Base-by-base conservation (phyloP, 2,113 vertebrate species). In the Rhadina sibilatrix region DNA sequence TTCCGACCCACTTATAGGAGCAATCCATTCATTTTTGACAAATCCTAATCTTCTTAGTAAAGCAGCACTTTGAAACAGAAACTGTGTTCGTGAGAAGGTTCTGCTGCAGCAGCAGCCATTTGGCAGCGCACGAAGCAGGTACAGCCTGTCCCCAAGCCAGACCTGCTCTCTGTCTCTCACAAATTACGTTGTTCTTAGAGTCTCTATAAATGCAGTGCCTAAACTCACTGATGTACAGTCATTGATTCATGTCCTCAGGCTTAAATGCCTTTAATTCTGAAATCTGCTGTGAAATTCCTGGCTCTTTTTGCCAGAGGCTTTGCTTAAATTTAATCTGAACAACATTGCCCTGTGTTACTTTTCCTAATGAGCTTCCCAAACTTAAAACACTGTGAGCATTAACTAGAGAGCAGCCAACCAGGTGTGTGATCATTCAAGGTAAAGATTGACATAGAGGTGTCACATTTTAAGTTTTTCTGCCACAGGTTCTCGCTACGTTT, bases 1-100 rank as follows among this genome's bases (percentile, higher is more conserved):
- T 93, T 96, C 95, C 57, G 86, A 96, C 96, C 96, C 94, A 97
- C 87, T 96, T 97, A 78, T 90, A 89, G 83, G 88, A 92, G 68
- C 87, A 95, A 96, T 96, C 82, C 86, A 85, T 85, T 93, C 81
- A 81, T 90, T 89, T 93, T 76, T 79, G 64, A 64, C 86, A 92
- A 95, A 93, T 95, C 89, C 90, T 94, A 93, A 90, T 95, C 83
- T 91, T 89, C 64, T 86, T 93, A 83, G 74, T 85, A 88, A 93
- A 72, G 56, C 57, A 93, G 88, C 85, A 88, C 88, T 96, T 93
- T 47, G 31, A 93, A 95, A 91, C 72, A 92, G 69, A 87, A 90
- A 87, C 76, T 86, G 56, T 66, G 60, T 30, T 79, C 4, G 8
- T 40, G 57, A 63, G 60, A 54, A 81, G 59, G 63, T 79, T 57